Percentiles rank a stretch among this genome's conserved stretches.
These are phyloP conservation scores for Borostomias antarcticus DNA, from an alignment of 2,797 vertebrate genomes.

Conservation along the genomic window DNA sequence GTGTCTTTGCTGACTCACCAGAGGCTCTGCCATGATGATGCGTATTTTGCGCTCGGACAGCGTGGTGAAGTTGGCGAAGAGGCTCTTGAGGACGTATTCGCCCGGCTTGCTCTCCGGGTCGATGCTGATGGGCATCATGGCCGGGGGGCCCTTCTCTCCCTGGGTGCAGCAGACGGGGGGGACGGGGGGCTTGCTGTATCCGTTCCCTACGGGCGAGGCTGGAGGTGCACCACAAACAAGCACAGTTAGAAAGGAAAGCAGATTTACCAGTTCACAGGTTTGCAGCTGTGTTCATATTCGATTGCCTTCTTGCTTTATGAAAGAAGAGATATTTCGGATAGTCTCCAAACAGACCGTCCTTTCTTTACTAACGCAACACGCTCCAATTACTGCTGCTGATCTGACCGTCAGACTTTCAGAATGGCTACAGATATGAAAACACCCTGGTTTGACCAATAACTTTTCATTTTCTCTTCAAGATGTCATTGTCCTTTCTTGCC, in stretches of 20 bases:
- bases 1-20: constrained; percentile 80
- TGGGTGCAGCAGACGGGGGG: constrained; percentile 85
- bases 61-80: constrained; percentile 93
- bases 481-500: constrained; percentile 57
- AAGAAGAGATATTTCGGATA: not conserved
- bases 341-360: not conserved
- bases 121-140: constrained; percentile 90
- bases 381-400: constrained; percentile 7
- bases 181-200: constrained; percentile 91
- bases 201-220: constrained; percentile 95
- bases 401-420: constrained; percentile 15
- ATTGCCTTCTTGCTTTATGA: not conserved
- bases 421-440: constrained; percentile 59
- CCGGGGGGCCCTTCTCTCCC: constrained; percentile 88
- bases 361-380: constrained; percentile 35
- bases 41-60: constrained; percentile 93
- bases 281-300: too few relatives aligned
- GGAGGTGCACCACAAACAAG: constrained; percentile 34
- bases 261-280: too few relatives aligned
- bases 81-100: constrained; percentile 95
- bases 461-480: constrained; percentile 63
- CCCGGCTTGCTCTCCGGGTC: constrained; percentile 97
- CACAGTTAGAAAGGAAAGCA: constrained; percentile 25
- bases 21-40: constrained; percentile 95
- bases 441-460: constrained; percentile 48